Evolutionary conservation across 2,113 vertebrate genomes (phyloP), one percentile per base, ranked within the genome.

Genomic region (Psittacula cyanocephala): DNA sequence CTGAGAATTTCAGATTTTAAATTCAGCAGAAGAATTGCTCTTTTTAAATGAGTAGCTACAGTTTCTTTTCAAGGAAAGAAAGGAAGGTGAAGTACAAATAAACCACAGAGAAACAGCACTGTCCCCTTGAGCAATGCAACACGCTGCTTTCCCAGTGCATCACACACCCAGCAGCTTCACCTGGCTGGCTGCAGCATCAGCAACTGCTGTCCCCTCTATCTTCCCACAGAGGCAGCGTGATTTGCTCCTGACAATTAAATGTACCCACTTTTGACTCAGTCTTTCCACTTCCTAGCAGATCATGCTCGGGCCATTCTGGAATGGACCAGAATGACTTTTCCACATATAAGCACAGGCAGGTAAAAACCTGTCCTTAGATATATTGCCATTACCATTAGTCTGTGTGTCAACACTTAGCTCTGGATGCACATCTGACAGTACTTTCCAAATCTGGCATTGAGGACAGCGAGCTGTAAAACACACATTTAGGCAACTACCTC

Each of bases 81-180:
- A 41, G 13, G 17, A 59, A 59, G 6, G 18, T 28, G 10, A 80
- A 63, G 25, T 8, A 74, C 27, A 43, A 77, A 62, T 10, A 57
- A 75, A 22, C 18, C 52, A 29, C 0, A 27, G 31, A 55, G 33
- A 8, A 68, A 17, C 9, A 47, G 62, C 52, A 37, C 17, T 7
- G 1, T 47, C 33, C 50, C 50, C 67, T 37, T 23, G 11, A 68
- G 41, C 0, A 0, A 49, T 5, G 71, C 1, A 0, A 81, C 6
- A 13, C 29, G 1, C 23, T 50, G 62, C 71, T 81, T 81, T 68
- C 69, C 69, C 39, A 35, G 35, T 1, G 44, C 62, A n/a, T 62
- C 39, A 13, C 5, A 2, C 39, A 64, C 20, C 4, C 55, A 18
- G 53, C 17, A 90, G 81, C 75, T 96, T 74, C 71, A 79, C 81